phyloP scores from a whole-genome alignment of 1,140 invertebrate genomes.

The Drosophila hydei region DNA sequence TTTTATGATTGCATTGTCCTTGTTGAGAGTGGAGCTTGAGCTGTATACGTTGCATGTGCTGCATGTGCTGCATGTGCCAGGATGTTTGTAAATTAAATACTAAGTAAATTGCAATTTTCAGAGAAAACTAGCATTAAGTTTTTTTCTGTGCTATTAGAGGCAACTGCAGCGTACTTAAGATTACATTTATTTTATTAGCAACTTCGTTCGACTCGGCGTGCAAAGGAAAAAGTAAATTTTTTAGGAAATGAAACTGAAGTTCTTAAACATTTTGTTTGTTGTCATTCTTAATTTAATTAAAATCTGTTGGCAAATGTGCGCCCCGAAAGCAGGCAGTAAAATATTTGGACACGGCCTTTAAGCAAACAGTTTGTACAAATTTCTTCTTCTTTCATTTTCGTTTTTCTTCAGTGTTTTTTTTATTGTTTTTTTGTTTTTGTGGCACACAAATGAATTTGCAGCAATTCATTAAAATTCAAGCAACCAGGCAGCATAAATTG shows the following conservation, averaged over 20 bases:
- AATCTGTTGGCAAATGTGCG: slow-evolving; percentile 15
- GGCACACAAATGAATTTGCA: slow-evolving; percentile 68
- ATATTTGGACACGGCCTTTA: slow-evolving; percentile 23
- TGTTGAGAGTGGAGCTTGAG: slow-evolving; percentile 8
- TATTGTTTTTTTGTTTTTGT: slow-evolving; percentile 18
- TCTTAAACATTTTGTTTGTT: slow-evolving; percentile 23
- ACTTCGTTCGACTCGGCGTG: too few relatives aligned
- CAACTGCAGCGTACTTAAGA: slow-evolving; percentile 32
- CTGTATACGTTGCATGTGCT: background rate
- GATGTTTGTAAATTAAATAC: slow-evolving; percentile 55
- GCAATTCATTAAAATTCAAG: slow-evolving; percentile 78
- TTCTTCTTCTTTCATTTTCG: background rate
- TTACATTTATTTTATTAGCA: slow-evolving; percentile 70
- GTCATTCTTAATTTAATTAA: slow-evolving; percentile 64
- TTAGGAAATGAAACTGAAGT: slow-evolving; percentile 4
- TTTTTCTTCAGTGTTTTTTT: too few relatives aligned
- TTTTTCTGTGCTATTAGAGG: slow-evolving; percentile 31
- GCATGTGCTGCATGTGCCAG: background rate
- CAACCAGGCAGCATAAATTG: slow-evolving; percentile 41
- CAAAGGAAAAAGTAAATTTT: too few relatives aligned
- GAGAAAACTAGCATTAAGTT: slow-evolving; percentile 24
- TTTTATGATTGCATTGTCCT: slow-evolving; percentile 22
- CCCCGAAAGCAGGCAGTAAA: slow-evolving; percentile 14
- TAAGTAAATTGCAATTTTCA: slow-evolving; percentile 52
- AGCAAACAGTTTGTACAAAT: slow-evolving; percentile 30